Evolutionary conservation across 37 sponge, comb jelly and placozoan genomes (phyloP).

Genomic region (Halichondria panicea): DNA sequence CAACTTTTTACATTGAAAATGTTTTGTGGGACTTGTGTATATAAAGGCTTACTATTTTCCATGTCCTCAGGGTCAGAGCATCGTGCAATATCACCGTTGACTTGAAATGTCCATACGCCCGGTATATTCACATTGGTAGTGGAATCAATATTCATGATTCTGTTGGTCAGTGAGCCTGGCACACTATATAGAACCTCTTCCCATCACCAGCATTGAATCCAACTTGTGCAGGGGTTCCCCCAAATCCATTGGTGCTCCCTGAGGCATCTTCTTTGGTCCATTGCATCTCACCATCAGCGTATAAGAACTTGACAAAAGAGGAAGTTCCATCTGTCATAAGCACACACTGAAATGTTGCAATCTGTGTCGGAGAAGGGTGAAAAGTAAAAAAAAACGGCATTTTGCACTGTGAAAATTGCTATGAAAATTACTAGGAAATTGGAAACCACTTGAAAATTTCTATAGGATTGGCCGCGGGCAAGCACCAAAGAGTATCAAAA

Average conservation of each 20-base stretch:
- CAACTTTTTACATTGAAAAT: no score
- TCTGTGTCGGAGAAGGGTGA: conserved; percentile 29
- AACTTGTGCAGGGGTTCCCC: conserved; percentile 44
- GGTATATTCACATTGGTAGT: conserved; percentile 12
- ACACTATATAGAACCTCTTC: not conserved
- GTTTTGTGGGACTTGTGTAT: no score
- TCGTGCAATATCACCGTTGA: not conserved
- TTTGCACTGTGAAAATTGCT: no score
- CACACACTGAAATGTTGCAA: conserved; percentile 53
- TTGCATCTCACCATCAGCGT: conserved; percentile 55
- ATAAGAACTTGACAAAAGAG: conserved; percentile 50
- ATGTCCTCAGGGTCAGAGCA: not conserved
- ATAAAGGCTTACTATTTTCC: no score
- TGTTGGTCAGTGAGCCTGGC: conserved; percentile 24
- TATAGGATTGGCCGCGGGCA: no score
- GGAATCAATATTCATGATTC: not conserved
- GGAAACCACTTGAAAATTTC: no score
- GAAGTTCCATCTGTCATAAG: conserved; percentile 21
- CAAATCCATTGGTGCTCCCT: conserved; percentile 17
- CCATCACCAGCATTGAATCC: conserved; percentile 50
- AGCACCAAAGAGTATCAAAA: no score
- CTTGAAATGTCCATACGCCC: conserved; percentile 32
- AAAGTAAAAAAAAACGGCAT: no score
- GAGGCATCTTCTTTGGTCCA: conserved; percentile 59
- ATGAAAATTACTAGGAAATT: no score